Evolutionary conservation across 1,140 invertebrate genomes (phyloP), one percentile per base, ranked within the genome.

Genomic region (Nasonia giraulti): DNA sequence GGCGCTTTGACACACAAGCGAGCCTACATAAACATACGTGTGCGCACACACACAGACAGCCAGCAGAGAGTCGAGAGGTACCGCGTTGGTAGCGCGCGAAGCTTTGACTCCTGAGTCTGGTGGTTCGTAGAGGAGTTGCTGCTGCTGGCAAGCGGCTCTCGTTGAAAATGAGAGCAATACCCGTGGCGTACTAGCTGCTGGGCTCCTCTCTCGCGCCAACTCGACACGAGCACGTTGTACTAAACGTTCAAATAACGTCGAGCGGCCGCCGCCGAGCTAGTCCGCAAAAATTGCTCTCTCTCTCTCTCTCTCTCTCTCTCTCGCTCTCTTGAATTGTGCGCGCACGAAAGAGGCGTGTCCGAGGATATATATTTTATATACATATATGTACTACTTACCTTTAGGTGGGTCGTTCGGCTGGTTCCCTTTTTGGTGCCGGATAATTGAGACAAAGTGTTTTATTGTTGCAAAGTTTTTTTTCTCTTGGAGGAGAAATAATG

Each of bases 91-190:
- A 44, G 3, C 27, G 71, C 37, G 73, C 23, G 81, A 71, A 11
- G 23, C 69, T 71, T 33, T 71, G 69, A 33, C 73, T n/a, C 20
- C 55, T 62, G 14, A 62, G 55, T 62, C 55, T 62, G 55, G 55
- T 62, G 17, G 55, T 62, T 62, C 55, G 55, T 62, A 62, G 55
- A 62, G 17, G 55, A 62, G 55, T n/a, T 62, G 55, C 55, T n/a
- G 55, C 27, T 71, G 68, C 20, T 71, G 68, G 68, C 68, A 71
- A 71, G 44, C 76, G 23, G 76, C 44, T 17, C 23, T 78, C 50
- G 62, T 69, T 80, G 78, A 80, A 80, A 80, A 80, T 80, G 78
- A 80, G 78, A 80, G 78, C 66, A 80, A 69, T 80, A 80, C n/a
- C 55, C 47, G 66, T 68, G 66, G 66, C 33, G 66, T 44, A 50